Evolutionary conservation across 1,140 invertebrate genomes (phyloP), one percentile per base, ranked within the genome.

Genomic region (Thalassaphorura encarpata): DNA sequence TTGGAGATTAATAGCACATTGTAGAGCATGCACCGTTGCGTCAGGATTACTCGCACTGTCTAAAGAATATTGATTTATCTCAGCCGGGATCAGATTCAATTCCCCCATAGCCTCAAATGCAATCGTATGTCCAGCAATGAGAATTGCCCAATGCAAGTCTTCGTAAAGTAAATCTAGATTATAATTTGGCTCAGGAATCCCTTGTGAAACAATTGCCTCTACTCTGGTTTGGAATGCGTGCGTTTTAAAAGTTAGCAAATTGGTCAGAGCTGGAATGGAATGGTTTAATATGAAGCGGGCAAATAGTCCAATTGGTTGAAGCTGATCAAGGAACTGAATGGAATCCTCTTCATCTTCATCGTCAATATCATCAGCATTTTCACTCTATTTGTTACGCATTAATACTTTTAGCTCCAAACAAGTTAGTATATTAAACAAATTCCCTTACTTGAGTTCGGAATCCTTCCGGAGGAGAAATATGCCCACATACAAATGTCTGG

Each of bases 131-230:
- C 87, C 85, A 57, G 84, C 73, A 51, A 91, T 81, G 54, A 94
- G 76, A 3, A 92, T 69, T 19, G 88, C 76, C 90, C 89, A 94
- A 70, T 93, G 89, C 2, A 94, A 70, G 73, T 94, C 89, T 73
- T 94, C 89, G 69, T 84, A 86, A 0, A 87, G 65, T 58, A 73
- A 76, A 56, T 78, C 73, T 13, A 88, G 67, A 49, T 23, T 51
- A 33, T 60, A 65, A 16, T 50, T 52, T 1, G 26, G 26, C 0
- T 49, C 61, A 27, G 40, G n/a, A 13, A 4, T 19, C 6, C 19
- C 28, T 23, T 53, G 31, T 24, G 19, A 19, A 13, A 57, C 61
- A 2, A 60, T 57, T 15, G 40, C 11, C 43, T 63, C 52, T 8
- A 63, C 31, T 39, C 54, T 54, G 18, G 43, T 49, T 47, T 60